Percentiles rank a stretch among this genome's conserved stretches.
Conservation (phyloP, 2,888 invertebrate species). For the Andrena trimmerana region DNA sequence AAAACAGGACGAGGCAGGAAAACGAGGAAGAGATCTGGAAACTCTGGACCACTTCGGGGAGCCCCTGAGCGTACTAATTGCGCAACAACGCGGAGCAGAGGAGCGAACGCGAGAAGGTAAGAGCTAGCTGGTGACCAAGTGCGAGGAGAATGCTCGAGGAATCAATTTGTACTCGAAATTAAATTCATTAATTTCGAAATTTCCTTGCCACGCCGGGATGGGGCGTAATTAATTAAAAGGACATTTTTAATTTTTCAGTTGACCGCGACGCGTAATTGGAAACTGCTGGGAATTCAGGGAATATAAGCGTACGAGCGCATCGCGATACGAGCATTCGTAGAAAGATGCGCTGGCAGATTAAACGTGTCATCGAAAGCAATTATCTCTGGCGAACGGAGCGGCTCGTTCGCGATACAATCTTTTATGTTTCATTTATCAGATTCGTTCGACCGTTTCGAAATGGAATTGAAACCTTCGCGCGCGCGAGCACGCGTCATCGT, state of each 20-base stretch:
- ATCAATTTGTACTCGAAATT: conserved; percentile 8
- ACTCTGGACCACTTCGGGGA: conserved; percentile 68
- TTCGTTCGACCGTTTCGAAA: not conserved
- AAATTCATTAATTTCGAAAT: not conserved
- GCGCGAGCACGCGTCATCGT: conserved; percentile 15
- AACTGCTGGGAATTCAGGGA: conserved; percentile 2
- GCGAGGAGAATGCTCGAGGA: not conserved
- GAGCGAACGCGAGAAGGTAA: conserved; percentile 33
- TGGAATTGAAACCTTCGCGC: conserved; percentile 27
- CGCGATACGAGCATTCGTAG: not conserved
- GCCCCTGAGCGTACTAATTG: conserved; percentile 77
- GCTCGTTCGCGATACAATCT: conserved; percentile 3
- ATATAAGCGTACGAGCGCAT: not conserved
- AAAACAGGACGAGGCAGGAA: conserved; percentile 47
- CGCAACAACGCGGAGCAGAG: conserved; percentile 70
- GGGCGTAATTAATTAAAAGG: not conserved
- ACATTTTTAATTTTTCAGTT: conserved; percentile 4
- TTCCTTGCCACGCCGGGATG: too few species aligned
- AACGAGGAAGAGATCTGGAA: conserved; percentile 46
- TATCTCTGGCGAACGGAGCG: conserved; percentile 2
- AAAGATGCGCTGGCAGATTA: conserved; percentile 22
- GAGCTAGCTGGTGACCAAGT: conserved; percentile 23
- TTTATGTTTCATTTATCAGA: conserved; percentile 18
- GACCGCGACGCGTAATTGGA: conserved; percentile 8
- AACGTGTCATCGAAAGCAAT: conserved; percentile 28